Evolutionary conservation across 2,113 vertebrate genomes (phyloP).

Genomic region (Syngnathus floridae): DNA sequence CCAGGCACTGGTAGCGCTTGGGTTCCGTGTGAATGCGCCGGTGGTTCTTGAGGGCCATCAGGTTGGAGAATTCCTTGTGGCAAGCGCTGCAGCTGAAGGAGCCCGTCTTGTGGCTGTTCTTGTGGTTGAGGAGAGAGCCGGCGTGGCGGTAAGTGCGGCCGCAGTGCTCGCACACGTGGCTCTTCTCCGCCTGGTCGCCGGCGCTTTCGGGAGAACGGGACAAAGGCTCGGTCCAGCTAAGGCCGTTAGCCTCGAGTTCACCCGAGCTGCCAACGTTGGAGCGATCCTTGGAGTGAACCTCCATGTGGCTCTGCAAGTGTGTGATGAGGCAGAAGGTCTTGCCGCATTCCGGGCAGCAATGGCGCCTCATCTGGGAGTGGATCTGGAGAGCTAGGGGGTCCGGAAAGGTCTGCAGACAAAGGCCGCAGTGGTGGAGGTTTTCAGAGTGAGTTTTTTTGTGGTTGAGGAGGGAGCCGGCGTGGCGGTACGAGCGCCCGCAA

Average conservation of each 20-base stretch:
- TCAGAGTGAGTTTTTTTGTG: slow-evolving; percentile 77
- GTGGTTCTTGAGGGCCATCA: slow-evolving; percentile 77
- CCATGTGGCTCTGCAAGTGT: slow-evolving; percentile 74
- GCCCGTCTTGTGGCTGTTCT: slow-evolving; percentile 75
- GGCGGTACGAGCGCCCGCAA: slow-evolving; percentile 78
- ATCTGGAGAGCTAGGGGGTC: slow-evolving; percentile 71
- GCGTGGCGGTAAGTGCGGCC: slow-evolving; percentile 72
- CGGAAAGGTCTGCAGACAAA: slow-evolving; percentile 77
- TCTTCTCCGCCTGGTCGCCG: slow-evolving; percentile 49
- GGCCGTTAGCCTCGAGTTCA: slow-evolving; percentile 2
- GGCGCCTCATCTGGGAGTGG: slow-evolving; percentile 73
- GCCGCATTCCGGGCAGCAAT: slow-evolving; percentile 75
- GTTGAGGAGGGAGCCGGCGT: slow-evolving; percentile 78
- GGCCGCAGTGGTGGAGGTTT: slow-evolving; percentile 72
- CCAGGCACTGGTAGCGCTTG: slow-evolving; percentile 80
- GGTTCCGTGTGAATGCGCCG: slow-evolving; percentile 75
- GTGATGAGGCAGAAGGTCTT: slow-evolving; percentile 74
- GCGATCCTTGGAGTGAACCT: slow-evolving; percentile 65
- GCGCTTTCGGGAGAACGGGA: slow-evolving; percentile 35
- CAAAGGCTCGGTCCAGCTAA: slow-evolving; percentile 55
- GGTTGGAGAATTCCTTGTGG: slow-evolving; percentile 74
- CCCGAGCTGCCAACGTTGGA: not conserved
- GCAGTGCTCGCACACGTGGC: slow-evolving; percentile 72
- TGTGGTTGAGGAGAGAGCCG: slow-evolving; percentile 75
- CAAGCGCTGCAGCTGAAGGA: slow-evolving; percentile 70